These are phyloP conservation scores for Bubo blakistoni DNA, from an alignment of 2,113 vertebrate species.

Conservation along the genomic window DNA sequence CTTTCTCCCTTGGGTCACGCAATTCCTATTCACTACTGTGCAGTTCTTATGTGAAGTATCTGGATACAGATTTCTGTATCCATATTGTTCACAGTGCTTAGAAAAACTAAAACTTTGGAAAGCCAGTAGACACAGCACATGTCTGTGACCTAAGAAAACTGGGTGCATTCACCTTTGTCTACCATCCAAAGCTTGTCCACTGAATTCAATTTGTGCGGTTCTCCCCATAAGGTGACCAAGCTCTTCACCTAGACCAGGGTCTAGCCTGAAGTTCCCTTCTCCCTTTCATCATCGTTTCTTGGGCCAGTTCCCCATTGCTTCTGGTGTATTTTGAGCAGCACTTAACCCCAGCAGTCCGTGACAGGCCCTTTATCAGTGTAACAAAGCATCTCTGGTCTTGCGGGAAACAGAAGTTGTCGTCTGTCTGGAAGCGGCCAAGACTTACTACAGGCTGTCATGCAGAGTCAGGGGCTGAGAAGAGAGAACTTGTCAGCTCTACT, in stretches of 20 bases:
- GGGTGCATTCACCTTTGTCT: not conserved
- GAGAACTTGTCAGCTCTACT: slow-evolving; percentile 1
- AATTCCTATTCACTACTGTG: not conserved
- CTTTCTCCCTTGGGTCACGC: not conserved
- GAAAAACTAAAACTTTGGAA: not conserved
- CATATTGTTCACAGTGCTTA: not conserved
- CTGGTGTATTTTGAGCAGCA: not conserved
- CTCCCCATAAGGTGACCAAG: not conserved
- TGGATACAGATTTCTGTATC: not conserved
- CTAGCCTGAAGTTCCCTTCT: not conserved
- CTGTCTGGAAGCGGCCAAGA: not conserved
- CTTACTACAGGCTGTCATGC: not conserved
- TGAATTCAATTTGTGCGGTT: not conserved
- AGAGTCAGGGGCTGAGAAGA: slow-evolving; percentile 19
- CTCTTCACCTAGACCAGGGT: not conserved
- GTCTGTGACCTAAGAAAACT: not conserved
- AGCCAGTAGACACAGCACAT: too few relatives aligned
- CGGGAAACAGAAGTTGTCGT: not conserved
- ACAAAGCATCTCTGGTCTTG: not conserved
- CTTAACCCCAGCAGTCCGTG: slow-evolving; percentile 3
- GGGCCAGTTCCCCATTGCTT: not conserved
- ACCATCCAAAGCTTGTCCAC: not conserved
- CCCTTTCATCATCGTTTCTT: not conserved
- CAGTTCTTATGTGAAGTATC: not conserved
- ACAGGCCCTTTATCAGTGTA: not conserved